Conservation (phyloP, 1,140 invertebrate genomes). For the Zaprionus ghesquierei region DNA sequence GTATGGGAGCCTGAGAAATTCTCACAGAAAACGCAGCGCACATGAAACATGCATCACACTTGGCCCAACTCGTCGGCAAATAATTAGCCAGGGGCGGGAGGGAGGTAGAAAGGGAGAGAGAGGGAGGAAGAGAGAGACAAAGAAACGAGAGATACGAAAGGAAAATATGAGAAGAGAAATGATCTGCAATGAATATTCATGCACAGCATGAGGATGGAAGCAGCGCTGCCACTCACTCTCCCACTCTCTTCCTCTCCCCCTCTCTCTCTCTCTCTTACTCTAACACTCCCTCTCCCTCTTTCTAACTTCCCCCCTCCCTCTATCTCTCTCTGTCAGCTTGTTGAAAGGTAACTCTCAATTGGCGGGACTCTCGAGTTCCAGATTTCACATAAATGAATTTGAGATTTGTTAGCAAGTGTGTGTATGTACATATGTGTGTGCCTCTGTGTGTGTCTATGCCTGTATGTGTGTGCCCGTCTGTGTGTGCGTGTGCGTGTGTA, state of each 20-base stretch:
- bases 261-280: constrained; percentile 1
- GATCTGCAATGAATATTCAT: constrained; percentile 1
- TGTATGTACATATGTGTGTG: constrained; percentile 5
- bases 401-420: constrained; percentile 13
- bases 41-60: constrained; percentile 42
- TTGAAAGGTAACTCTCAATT: constrained; percentile 47
- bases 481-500: constrained; percentile 19
- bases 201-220: background rate
- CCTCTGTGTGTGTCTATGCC: background rate
- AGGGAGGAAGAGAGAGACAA: background rate
- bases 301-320: background rate
- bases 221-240: too few relatives aligned
- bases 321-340: constrained; percentile 4
- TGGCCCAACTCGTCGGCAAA: constrained; percentile 21
- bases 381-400: constrained; percentile 61
- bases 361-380: constrained; percentile 36
- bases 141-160: too few relatives aligned
- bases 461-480: background rate
- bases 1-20: background rate
- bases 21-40: constrained; percentile 7
- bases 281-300: background rate
- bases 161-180: constrained; percentile 7
- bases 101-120: background rate
- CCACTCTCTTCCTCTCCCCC: background rate
- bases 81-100: constrained; percentile 57